Conservation (phyloP, 2,797 vertebrate genomes). For the Microctenopoma stevenorrisi region DNA sequence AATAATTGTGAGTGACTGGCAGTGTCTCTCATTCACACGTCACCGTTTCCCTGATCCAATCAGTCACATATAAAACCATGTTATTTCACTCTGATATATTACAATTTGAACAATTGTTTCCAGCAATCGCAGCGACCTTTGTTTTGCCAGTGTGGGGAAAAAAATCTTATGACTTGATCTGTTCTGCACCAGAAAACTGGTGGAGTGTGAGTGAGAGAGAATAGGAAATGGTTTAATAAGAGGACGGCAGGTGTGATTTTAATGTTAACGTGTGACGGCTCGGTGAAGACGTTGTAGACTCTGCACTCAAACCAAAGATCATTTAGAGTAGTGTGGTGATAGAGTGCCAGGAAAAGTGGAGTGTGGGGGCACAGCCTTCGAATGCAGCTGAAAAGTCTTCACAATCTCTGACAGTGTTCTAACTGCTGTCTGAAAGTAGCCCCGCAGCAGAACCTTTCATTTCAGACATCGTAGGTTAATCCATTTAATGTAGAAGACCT, state of each 20-base stretch:
- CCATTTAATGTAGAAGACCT: constrained; percentile 24
- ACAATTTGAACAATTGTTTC: constrained; percentile 16
- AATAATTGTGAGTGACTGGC: constrained; percentile 15
- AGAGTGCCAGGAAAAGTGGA: constrained; percentile 20
- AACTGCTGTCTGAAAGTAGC: constrained; percentile 44
- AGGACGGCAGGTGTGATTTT: background rate
- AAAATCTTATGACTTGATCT: background rate
- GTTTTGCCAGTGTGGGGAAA: background rate
- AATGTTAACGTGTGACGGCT: background rate
- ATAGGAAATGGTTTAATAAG: background rate
- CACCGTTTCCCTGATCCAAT: constrained; percentile 23
- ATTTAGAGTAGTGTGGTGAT: background rate
- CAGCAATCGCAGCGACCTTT: background rate
- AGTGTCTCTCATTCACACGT: constrained; percentile 24
- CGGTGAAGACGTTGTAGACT: background rate
- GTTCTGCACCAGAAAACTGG: background rate
- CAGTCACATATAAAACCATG: constrained; percentile 6
- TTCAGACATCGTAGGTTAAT: constrained; percentile 56
- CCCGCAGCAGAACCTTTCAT: constrained; percentile 46
- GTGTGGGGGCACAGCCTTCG: constrained; percentile 37
- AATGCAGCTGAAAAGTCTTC: constrained; percentile 36
- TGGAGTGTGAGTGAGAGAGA: background rate
- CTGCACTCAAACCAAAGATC: constrained; percentile 8
- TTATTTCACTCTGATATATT: constrained; percentile 2
- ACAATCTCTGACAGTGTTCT: constrained; percentile 31